phyloP scores from a whole-genome alignment of 1,140 invertebrate species.

The Ptiloglossa arizonensis region DNA sequence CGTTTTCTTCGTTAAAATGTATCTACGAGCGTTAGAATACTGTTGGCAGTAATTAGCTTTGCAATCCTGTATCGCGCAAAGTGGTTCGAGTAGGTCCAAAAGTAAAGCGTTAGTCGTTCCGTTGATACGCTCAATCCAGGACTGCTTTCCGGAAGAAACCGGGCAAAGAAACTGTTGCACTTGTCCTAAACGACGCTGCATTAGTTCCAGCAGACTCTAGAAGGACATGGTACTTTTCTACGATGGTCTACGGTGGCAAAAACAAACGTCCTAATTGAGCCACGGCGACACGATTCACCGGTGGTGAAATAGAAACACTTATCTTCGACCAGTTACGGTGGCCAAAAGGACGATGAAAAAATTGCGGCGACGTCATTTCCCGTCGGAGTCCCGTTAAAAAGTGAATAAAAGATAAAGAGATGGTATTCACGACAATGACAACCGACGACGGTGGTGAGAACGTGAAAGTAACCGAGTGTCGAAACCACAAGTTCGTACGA shows the following conservation, averaged over 20 bases:
- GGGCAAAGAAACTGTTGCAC: conserved; percentile 9
- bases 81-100: not conserved
- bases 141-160: not conserved
- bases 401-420: conserved; percentile 8
- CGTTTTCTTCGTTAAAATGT: too few relatives aligned
- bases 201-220: conserved; percentile 6
- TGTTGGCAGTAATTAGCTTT: not conserved
- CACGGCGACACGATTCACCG: conserved; percentile 70
- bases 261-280: conserved; percentile 73
- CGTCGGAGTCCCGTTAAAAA: not conserved
- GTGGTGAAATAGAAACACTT: conserved; percentile 61
- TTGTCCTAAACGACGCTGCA: conserved; percentile 1
- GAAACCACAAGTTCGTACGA: conserved; percentile 71
- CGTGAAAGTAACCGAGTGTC: conserved; percentile 32
- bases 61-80: not conserved
- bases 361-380: conserved; percentile 13
- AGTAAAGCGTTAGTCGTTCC: not conserved
- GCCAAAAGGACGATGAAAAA: conserved; percentile 16
- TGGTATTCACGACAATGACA: conserved; percentile 23
- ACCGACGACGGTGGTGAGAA: conserved; percentile 31
- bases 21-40: not conserved
- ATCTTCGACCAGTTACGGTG: conserved; percentile 52
- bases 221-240: not conserved
- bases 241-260: conserved; percentile 40
- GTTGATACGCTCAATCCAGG: too few relatives aligned